Evolutionary conservation across 2,113 vertebrate species (phyloP).

Genomic region (Ardeotis arabs): DNA sequence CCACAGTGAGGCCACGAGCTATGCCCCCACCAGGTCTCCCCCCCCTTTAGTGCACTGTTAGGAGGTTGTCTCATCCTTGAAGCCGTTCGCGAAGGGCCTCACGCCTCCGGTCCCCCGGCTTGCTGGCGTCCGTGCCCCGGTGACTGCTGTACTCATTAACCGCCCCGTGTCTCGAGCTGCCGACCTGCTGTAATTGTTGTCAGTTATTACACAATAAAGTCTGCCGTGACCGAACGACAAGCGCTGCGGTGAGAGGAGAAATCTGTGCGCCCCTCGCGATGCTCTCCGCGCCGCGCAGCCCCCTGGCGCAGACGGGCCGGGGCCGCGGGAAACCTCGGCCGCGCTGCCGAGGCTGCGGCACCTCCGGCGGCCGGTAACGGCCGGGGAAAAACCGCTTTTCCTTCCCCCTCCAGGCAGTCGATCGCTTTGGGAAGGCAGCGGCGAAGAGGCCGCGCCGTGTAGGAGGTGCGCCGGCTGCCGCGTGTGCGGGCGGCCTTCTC

Average conservation of each 20-base stretch:
- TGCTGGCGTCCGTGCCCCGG: background rate
- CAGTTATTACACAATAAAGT: slow-evolving; percentile 76
- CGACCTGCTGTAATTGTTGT: slow-evolving; percentile 74
- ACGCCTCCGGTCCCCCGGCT: background rate
- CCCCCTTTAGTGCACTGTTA: background rate
- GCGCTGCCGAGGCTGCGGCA: background rate
- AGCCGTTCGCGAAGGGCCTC: slow-evolving; percentile 21
- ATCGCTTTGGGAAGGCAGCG: rapidly evolving
- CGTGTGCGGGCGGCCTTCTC: background rate
- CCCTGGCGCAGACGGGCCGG: background rate
- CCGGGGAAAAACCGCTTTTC: background rate
- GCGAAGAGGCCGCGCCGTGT: background rate
- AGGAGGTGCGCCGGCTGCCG: background rate
- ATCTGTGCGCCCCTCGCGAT: slow-evolving; percentile 33
- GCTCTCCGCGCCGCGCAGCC: background rate
- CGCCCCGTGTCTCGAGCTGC: background rate
- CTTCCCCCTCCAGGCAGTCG: rapidly evolving
- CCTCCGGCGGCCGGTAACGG: background rate
- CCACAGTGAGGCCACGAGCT: slow-evolving; percentile 7
- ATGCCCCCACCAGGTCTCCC: no score
- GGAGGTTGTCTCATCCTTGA: background rate
- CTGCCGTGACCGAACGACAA: slow-evolving; percentile 65
- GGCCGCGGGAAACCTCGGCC: background rate
- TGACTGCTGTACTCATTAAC: slow-evolving; percentile 18
- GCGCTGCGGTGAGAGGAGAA: slow-evolving; percentile 30